Evolutionary conservation across 2,888 invertebrate species (phyloP).

Genomic region (Trachelus iudaicus): DNA sequence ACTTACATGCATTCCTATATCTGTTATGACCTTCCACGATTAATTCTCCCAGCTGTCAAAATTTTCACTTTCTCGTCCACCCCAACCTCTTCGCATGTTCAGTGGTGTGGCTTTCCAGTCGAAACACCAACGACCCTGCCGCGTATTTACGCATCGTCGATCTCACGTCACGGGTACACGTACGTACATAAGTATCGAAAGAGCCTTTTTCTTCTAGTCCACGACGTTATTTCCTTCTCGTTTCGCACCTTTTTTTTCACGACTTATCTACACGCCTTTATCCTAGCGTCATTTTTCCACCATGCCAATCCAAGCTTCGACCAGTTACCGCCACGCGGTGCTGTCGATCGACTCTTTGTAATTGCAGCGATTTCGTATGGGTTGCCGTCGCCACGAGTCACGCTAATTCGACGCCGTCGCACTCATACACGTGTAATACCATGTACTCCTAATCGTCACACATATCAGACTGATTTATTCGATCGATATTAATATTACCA

Average conservation of each 20-base stretch:
- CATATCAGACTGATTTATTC: not conserved
- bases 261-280: not conserved
- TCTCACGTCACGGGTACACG: not conserved
- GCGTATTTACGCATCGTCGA: not conserved
- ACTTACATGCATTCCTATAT: not conserved
- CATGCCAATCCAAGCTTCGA: not conserved
- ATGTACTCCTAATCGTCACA: not conserved
- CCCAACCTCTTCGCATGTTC: not conserved
- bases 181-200: not conserved
- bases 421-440: not conserved
- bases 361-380: not conserved
- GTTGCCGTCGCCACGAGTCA: not conserved
- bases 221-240: not conserved
- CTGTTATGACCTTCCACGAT: not conserved
- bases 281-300: not conserved
- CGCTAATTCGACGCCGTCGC: not conserved
- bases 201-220: not conserved
- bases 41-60: not conserved
- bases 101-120: not conserved
- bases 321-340: not conserved
- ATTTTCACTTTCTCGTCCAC: not conserved
- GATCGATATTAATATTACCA: not conserved
- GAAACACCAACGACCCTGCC: not conserved
- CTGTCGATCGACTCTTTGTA: not conserved
- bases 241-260: not conserved